Percentiles rank a stretch among this genome's conserved stretches.
Conservation (phyloP, 2,888 invertebrate species). For the Allygus modestus region DNA sequence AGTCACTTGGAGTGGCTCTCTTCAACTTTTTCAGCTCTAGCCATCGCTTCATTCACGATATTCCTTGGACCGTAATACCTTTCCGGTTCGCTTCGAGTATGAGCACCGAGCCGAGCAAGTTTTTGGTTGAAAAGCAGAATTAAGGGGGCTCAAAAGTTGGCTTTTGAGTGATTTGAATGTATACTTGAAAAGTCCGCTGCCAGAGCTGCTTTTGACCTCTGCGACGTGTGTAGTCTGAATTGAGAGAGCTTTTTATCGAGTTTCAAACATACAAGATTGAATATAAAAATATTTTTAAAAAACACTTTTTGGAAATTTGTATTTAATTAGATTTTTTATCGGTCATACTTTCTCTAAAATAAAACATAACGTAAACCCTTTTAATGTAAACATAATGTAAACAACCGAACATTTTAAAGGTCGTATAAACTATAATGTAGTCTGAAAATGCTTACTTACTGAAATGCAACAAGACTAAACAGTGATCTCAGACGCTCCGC, state of each 20-base stretch:
- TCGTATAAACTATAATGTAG: too few relatives aligned
- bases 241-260: neutral
- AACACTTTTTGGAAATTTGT: too few relatives aligned
- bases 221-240: neutral
- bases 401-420: too few relatives aligned
- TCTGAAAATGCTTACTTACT: too few relatives aligned
- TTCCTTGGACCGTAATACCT: neutral
- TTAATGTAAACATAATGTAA: too few relatives aligned
- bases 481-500: neutral
- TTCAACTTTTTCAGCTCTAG: slow-evolving; percentile 6
- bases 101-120: neutral
- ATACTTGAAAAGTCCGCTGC: neutral
- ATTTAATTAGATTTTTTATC: too few relatives aligned
- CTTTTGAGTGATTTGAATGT: neutral
- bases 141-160: neutral
- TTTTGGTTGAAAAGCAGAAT: neutral
- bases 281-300: too few relatives aligned
- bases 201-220: neutral
- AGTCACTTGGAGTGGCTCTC: neutral
- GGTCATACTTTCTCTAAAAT: too few relatives aligned
- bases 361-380: too few relatives aligned
- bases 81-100: neutral
- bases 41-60: neutral
- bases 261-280: neutral
- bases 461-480: neutral